Evolutionary conservation across 2,888 invertebrate species (phyloP).

Genomic region (Elmis aenea): DNA sequence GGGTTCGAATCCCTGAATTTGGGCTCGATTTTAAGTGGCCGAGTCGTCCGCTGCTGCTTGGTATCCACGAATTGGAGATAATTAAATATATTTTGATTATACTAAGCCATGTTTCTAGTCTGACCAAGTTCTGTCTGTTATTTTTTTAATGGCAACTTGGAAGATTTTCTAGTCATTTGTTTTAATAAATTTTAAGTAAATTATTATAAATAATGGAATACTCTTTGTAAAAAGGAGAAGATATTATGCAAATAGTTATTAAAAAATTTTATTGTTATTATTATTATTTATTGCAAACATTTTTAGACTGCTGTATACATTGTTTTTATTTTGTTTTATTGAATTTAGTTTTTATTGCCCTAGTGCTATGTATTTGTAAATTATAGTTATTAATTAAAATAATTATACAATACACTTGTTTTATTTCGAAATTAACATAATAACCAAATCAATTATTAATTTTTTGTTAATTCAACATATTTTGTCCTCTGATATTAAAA

Average conservation of each 20-base stretch:
- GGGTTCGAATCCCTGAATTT: no score
- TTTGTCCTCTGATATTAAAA: no score
- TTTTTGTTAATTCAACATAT: no score
- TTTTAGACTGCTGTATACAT: conserved; percentile 38
- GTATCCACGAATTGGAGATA: no score
- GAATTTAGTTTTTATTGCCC: conserved; percentile 34
- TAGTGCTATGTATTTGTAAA: conserved; percentile 40
- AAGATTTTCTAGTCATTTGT: conserved; percentile 18
- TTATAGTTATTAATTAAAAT: conserved; percentile 35
- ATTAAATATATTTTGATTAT: no score
- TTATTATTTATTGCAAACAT: conserved; percentile 27
- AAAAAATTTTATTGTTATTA: conserved; percentile 14
- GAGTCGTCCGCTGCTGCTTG: no score
- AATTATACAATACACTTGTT: no score
- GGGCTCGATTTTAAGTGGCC: no score
- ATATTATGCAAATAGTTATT: conserved; percentile 12
- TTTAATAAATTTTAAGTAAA: no score
- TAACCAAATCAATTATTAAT: no score
- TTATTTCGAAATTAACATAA: no score
- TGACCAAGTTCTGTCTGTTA: conserved; percentile 12
- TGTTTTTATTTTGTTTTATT: conserved; percentile 33
- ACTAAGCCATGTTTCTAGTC: no score
- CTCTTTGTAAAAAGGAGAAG: conserved; percentile 2
- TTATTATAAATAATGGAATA: not conserved
- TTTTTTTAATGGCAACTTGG: conserved; percentile 14